A percentile compares a stretch with the other conserved stretches of the same genome.
Conservation (phyloP, 92 coral and sea anemone species). For the Parazoanthus darwini region DNA sequence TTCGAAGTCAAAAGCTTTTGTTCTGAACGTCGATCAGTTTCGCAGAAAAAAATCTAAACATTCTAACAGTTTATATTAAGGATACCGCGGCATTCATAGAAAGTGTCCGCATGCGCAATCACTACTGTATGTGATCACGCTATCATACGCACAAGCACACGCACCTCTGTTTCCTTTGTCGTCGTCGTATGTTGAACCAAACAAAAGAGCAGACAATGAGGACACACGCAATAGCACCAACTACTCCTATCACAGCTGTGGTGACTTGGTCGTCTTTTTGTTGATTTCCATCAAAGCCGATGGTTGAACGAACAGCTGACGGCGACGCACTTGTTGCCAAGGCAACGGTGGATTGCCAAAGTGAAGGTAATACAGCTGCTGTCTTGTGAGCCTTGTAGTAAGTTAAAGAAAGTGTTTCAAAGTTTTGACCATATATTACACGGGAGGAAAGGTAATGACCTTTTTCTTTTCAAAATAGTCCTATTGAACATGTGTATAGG, state of each 20-base stretch:
- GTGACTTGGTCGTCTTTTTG: background rate
- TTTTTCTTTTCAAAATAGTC: no score
- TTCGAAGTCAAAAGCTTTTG: no score
- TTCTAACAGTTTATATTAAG: no score
- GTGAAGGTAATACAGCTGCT: background rate
- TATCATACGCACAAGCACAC: no score
- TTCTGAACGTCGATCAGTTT: no score
- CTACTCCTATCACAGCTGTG: background rate
- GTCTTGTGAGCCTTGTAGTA: background rate
- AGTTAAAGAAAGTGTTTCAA: no score
- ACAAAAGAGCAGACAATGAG: slow-evolving; percentile 3
- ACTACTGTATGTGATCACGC: background rate
- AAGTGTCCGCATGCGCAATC: background rate
- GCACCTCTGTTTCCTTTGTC: background rate
- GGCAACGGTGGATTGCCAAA: background rate
- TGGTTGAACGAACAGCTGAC: no score
- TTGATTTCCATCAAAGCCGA: background rate
- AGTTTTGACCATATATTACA: no score
- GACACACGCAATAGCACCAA: background rate
- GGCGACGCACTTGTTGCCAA: background rate
- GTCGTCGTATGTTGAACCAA: background rate
- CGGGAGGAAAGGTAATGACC: no score
- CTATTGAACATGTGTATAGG: no score
- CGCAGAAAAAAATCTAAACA: no score
- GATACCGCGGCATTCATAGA: background rate